Percentiles rank a stretch among this genome's conserved stretches.
phyloP scores from a whole-genome alignment of 1,140 invertebrate species.

The Conus betulinus region DNA sequence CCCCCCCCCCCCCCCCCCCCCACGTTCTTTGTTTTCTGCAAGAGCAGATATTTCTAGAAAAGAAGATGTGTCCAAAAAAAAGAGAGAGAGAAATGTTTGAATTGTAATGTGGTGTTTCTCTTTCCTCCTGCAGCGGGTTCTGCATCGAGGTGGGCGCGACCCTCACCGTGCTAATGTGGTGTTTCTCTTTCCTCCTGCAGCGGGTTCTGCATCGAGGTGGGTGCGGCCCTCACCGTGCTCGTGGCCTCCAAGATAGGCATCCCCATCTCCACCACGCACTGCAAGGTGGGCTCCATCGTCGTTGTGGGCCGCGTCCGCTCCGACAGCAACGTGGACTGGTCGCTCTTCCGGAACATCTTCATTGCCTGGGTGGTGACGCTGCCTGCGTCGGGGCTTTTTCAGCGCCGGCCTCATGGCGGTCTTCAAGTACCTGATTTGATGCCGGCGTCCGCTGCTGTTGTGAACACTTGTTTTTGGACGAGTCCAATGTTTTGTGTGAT shows the following conservation, averaged over 20 bases:
- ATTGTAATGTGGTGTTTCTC: not conserved
- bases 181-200: slow-evolving; percentile 76
- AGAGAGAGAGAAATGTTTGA: no score
- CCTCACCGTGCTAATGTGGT: slow-evolving; percentile 92
- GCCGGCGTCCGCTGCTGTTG: not conserved
- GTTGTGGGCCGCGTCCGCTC: slow-evolving; percentile 89
- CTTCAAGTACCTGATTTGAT: slow-evolving; percentile 50
- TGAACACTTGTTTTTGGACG: no score
- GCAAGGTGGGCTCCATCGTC: slow-evolving; percentile 98
- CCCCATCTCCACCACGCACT: slow-evolving; percentile 96
- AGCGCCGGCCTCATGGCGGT: slow-evolving; percentile 88
- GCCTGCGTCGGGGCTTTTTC: slow-evolving; percentile 89
- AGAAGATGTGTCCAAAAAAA: no score
- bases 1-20: no score
- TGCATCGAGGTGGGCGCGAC: slow-evolving; percentile 97
- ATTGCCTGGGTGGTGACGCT: slow-evolving; percentile 98
- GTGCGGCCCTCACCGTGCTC: slow-evolving; percentile 95
- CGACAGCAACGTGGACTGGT: slow-evolving; percentile 90
- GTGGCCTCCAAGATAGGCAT: slow-evolving; percentile 96
- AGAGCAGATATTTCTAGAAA: no score
- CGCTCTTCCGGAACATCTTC: slow-evolving; percentile 92
- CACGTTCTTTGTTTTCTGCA: no score
- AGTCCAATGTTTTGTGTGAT: no score
- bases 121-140: slow-evolving; percentile 85
- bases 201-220: slow-evolving; percentile 96